Evolutionary conservation across 2,797 vertebrate genomes (phyloP), one percentile per base, ranked within the genome.

Genomic region (Sphenopsis melanotis): DNA sequence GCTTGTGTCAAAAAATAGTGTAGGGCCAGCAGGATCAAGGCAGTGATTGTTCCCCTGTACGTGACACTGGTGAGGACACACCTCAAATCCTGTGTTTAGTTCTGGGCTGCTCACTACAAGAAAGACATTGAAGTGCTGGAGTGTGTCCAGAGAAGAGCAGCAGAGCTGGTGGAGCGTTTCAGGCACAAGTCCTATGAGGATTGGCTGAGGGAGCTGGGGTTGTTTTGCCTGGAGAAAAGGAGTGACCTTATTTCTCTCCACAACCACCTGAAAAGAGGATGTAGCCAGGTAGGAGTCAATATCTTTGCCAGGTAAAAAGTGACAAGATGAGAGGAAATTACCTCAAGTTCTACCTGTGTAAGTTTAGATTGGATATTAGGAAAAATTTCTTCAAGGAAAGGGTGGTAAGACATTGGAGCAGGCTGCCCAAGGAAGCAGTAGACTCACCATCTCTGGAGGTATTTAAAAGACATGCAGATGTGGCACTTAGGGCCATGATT

Each of bases 21-120:
- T 39, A 37, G 24, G 50, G 21, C 29, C 29, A 46, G 44, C 72
- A 46, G 24, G 21, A 39, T 21, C 24, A 57, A n/a, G 18, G 15
- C 7, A 39, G 44, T 32, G 65, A 27, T 27, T 29, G 6, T 32
- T 5, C 44, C 24, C 5, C 14, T 26, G 5, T 18, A 23, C 0
- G 0, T 37, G 50, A 24, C 23, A n/a, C 23, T 69, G 36, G 9
- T 49, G 49, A 49, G 36, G 24, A n/a, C 23, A 12, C 30, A 46
- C 12, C 44, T 57, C 30, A 18, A 52, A 57, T 57, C 8, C 15
- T 8, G 17, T 57, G 10, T 52, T 70, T 18, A 17, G 21, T 52
- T 52, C 52, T 70, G 57, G 44, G 15, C n/a, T 56, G 10, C 12
- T 34, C 15, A 27, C 55, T 68, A 17, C 22, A 49, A 42, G 56